Base-by-base conservation (phyloP, 2,113 vertebrate species). In the Takifugu bimaculatus region DNA sequence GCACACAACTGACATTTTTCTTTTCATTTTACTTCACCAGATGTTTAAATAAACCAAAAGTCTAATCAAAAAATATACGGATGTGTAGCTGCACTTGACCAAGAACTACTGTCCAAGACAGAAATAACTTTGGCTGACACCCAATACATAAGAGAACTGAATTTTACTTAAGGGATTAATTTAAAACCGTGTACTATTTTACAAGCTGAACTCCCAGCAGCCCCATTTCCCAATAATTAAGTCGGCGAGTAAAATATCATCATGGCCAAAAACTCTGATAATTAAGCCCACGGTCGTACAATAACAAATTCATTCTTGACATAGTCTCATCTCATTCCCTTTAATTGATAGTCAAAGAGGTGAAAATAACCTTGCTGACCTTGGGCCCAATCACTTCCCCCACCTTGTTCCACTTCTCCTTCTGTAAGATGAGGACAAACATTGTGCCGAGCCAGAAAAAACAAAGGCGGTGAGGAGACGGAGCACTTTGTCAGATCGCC, bases 401-500 rank as follows among this genome's bases (percentile, higher is more conserved):
- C 44, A 13, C 14, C 11, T 32, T 13, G n/a, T 67, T 35, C 56
- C 53, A 54, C 55, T 64, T 53, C 55, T 66, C 58, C 58, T 65
- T 72, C 66, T 74, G 28, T 50, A 70, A 32, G 65, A 13, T 57
- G 53, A 72, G 69, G 57, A 78, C 70, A 82, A 82, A 82, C 78
- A 83, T 69, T 77, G 60, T n/a, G 51, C 43, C 57, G 15, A 52
- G 67, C 63, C 56, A 57, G 47, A 45, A 64, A 78, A 72, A 76
- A 81, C 73, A 68, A 78, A 72, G 65, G 67, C 68, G 44, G 54
- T 50, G 27, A n/a, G 39, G 71, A 86, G 78, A 84, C 74, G 35
- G 74, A 82, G 71, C 76, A 70, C 83, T 89, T 87, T 89, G 88
- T 89, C 87, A 84, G 78, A 75, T 80, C 65, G 66, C 66, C 77